Conservation (phyloP, 1,140 invertebrate genomes). For the Pseudomyrmex dendroicus region DNA sequence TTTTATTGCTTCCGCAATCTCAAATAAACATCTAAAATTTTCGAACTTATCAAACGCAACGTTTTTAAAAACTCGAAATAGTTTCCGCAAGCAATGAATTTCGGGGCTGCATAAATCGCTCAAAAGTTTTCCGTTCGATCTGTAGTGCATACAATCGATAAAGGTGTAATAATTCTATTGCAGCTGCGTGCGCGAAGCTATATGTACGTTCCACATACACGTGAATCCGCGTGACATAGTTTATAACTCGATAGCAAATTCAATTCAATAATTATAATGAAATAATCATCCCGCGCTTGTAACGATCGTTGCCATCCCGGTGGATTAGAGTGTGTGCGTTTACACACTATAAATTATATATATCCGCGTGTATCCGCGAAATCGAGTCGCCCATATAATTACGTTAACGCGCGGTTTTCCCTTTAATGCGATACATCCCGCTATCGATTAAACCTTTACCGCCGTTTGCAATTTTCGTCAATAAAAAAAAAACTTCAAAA, state of each 20-base stretch:
- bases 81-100: not conserved
- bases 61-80: not conserved
- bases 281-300: slow-evolving; percentile 3
- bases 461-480: not conserved
- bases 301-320: not conserved
- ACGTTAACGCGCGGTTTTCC: not conserved
- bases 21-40: not conserved
- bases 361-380: not conserved
- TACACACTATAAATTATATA: slow-evolving; percentile 35
- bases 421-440: not conserved
- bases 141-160: not conserved
- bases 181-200: not conserved
- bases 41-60: not conserved
- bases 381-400: slow-evolving; percentile 1
- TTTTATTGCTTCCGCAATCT: not conserved
- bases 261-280: slow-evolving; percentile 35
- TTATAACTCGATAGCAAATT: slow-evolving; percentile 9
- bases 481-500: not conserved
- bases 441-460: not conserved
- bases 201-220: not conserved
- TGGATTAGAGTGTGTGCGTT: not conserved
- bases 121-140: not conserved
- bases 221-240: not conserved
- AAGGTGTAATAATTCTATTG: not conserved
- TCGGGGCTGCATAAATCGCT: not conserved